Percentiles rank a stretch among this genome's conserved stretches.
Conservation (phyloP, 2,797 vertebrate genomes). For the Amniataba percoides region DNA sequence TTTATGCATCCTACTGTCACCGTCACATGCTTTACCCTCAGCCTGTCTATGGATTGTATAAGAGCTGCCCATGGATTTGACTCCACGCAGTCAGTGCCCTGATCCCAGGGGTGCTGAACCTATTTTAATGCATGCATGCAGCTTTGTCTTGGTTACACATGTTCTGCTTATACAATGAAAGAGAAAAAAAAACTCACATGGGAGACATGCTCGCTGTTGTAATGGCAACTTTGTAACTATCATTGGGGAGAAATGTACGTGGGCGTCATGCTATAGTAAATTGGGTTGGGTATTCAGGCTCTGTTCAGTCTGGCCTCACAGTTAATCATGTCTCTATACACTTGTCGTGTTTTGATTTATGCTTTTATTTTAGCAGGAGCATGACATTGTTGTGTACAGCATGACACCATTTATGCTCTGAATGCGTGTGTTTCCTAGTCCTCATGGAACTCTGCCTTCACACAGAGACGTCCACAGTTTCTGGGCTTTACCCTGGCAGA, state of each 20-base stretch:
- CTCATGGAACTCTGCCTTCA: constrained; percentile 26
- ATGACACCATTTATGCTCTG: not conserved
- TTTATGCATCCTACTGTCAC: constrained; percentile 45
- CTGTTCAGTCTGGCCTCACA: constrained; percentile 9
- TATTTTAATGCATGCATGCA: constrained; percentile 1
- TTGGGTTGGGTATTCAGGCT: constrained; percentile 23
- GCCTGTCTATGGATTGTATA: constrained; percentile 24
- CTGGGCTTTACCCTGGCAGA: constrained; percentile 24
- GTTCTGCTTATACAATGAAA: constrained; percentile 5
- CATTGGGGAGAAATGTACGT: not conserved
- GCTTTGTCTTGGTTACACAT: not conserved
- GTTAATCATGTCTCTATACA: constrained; percentile 21
- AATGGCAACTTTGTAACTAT: constrained; percentile 5
- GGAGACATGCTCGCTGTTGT: constrained; percentile 3
- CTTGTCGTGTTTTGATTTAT: not conserved
- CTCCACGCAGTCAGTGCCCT: not conserved
- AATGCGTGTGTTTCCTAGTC: not conserved
- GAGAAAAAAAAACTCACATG: not conserved
- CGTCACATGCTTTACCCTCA: constrained; percentile 20
- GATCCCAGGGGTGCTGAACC: constrained; percentile 2
- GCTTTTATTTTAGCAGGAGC: constrained; percentile 13
- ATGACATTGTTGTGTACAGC: not conserved
- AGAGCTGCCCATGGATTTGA: constrained; percentile 24
- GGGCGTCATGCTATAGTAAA: constrained; percentile 15
- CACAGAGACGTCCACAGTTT: constrained; percentile 4